Base-by-base conservation (phyloP, 2,888 invertebrate species). In the Eutolmus rufibarbis region DNA sequence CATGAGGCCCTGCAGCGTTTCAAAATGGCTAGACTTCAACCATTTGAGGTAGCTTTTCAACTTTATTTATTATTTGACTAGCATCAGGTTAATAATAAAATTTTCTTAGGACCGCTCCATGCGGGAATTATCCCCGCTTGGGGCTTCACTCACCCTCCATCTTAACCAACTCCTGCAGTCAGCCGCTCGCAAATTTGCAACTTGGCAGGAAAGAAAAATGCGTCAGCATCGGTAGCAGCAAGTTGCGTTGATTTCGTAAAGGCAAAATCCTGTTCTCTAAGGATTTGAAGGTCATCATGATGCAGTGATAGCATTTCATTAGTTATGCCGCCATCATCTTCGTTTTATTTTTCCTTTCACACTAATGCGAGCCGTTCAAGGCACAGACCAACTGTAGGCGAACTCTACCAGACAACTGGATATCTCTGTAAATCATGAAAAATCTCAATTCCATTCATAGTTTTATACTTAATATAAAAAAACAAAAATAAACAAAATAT, bases 1-100 rank as follows among this genome's bases (percentile, higher is more conserved):
- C 97, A 98, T 90, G 96, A 97, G 90, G 98, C 98, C 0, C 92
- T 99, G 89, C 96, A 97, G 89, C 94, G 97, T 91, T 98, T 98
- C 92, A 96, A 98, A 92, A 95, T 95, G 91, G 96, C 96, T 34
- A 97, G 97, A 93, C 93, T 99, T 84, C 95, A 96, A 92, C 96
- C 96, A 14, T 97, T 97, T 91, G 97, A 97, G 94, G 97, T 96
- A 90, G 90, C 91, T 89, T 57, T 66, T 66, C 14, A 0, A 66
- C 19, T 28, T 23, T 7, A 28, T 66, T 28, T 12, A 66, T 16
- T 14, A 46, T 16, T 46, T 46, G 0, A 14, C 16, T 23, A 66
- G 19, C 2, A 8, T 66, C 28, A 46, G 51, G 2, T 28, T 66
- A 23, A 57, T 0, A 19, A 57, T 19, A 9, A 66, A 28, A 23